Base-by-base conservation (phyloP, 2,797 vertebrate species). In the Xenentodon cancila region DNA sequence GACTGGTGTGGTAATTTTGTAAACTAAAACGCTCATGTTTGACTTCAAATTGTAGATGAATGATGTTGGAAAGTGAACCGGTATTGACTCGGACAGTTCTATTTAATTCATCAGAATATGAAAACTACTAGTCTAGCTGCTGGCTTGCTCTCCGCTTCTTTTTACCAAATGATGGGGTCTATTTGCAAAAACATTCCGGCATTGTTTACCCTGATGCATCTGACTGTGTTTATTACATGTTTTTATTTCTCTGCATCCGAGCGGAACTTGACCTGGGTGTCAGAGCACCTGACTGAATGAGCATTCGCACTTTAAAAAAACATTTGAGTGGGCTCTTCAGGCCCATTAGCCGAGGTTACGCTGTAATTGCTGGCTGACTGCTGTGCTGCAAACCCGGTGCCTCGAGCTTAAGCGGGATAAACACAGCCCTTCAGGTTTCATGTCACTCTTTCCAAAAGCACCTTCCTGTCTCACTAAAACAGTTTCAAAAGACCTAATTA, bases 321-420 rank as follows among this genome's bases (percentile, higher is more conserved):
- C n/a, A 21, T 65, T 54, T 72, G 75, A 90, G 73, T 73, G 75
- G 80, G 79, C 88, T 77, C 88, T 91, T 85, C 77, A 89, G 58
- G 83, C 44, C 81, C 89, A 91, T 92, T 90, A 92, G 86, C 57
- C 52, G 59, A 77, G 84, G 81, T 84, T 81, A 64, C 55, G 18
- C 52, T 70, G 62, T 81, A 83, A 89, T 81, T 81, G 75, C 67
- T 34, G 75, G 70, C 66, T 86, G 81, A 89, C 84, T 84, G 75
- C 19, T 69, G 75, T 64, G 70, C 76, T 87, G 85, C 79, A 79
- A 84, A 76, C 71, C 68, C 53, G 70, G 81, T 79, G 79, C 81
- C 74, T 80, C 43, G n/a, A 67, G 60, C 71, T 25, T 71, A 68
- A 21, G 46, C 1, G 54, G 57, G 42, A 77, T 77, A 74, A 84